Percentiles rank a stretch among this genome's conserved stretches.
Evolutionary conservation across 1,140 invertebrate species (phyloP).

Genomic region (Oedothorax gibbosus): DNA sequence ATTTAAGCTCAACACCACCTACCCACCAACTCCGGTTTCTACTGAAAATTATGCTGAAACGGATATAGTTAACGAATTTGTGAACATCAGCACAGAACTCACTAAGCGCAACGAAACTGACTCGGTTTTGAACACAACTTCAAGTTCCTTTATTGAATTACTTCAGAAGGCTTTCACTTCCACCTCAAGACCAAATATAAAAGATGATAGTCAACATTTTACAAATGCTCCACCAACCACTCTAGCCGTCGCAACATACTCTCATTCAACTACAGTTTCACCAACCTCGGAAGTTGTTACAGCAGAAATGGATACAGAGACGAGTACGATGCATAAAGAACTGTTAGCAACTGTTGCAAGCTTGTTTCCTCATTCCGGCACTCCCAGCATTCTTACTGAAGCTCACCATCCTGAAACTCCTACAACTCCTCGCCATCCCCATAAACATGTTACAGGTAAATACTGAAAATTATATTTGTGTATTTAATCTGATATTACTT

Average conservation of each 20-base stretch:
- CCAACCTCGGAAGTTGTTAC: background rate
- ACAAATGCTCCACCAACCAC: background rate
- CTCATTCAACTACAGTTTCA: too few relatives aligned
- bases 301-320: background rate
- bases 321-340: background rate
- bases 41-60: too few relatives aligned
- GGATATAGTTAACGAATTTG: too few relatives aligned
- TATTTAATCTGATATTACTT: background rate
- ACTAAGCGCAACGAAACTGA: too few relatives aligned
- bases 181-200: too few relatives aligned
- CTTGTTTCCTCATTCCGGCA: constrained; percentile 14
- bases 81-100: too few relatives aligned
- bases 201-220: background rate
- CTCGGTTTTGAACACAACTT: too few relatives aligned
- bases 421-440: background rate
- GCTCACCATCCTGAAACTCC: background rate
- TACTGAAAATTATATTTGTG: background rate
- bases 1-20: too few relatives aligned
- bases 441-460: constrained; percentile 27
- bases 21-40: too few relatives aligned
- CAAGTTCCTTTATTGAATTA: too few relatives aligned
- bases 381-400: background rate
- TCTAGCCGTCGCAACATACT: background rate
- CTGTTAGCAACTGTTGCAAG: constrained; percentile 1
- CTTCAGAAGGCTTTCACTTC: too few relatives aligned